Conservation (phyloP, 2,888 invertebrate species). For the Leptinotarsa tumamoca region DNA sequence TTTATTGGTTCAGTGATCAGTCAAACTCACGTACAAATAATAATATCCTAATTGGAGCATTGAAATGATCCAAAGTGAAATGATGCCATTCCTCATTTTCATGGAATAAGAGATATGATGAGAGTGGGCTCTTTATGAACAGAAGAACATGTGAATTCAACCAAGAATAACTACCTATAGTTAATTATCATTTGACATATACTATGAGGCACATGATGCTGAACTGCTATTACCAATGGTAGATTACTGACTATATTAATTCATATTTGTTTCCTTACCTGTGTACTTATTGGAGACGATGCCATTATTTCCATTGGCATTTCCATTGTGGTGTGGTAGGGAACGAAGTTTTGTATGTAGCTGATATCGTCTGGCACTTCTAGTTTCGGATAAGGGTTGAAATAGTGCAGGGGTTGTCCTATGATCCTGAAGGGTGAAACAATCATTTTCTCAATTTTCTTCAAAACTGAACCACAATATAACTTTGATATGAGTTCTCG, state of each 20-base stretch:
- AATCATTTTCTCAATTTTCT: conserved; percentile 2
- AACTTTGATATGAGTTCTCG: background rate
- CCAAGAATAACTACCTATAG: too few species aligned
- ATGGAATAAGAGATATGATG: too few species aligned
- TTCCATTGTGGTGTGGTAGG: conserved; percentile 47
- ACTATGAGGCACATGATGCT: too few species aligned
- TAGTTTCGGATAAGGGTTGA: conserved; percentile 46
- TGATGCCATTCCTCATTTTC: too few species aligned
- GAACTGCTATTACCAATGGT: too few species aligned
- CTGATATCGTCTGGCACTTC: conserved; percentile 40
- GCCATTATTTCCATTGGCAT: conserved; percentile 60
- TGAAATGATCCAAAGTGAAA: too few species aligned
- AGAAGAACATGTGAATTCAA: too few species aligned
- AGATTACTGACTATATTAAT: background rate
- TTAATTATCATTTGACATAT: too few species aligned
- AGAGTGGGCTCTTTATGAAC: too few species aligned
- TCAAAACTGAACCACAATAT: background rate
- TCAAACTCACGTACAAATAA: background rate
- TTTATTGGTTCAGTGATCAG: background rate
- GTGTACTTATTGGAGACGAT: conserved; percentile 61
- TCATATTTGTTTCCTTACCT: conserved; percentile 54
- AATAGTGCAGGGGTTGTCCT: conserved; percentile 63
- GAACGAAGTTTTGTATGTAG: conserved; percentile 52
- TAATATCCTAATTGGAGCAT: too few species aligned
- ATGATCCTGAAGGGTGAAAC: conserved; percentile 41